Percentiles rank a stretch among this genome's conserved stretches.
phyloP scores from a whole-genome alignment of 2,888 invertebrate genomes.

The Ennomos erosarius region DNA sequence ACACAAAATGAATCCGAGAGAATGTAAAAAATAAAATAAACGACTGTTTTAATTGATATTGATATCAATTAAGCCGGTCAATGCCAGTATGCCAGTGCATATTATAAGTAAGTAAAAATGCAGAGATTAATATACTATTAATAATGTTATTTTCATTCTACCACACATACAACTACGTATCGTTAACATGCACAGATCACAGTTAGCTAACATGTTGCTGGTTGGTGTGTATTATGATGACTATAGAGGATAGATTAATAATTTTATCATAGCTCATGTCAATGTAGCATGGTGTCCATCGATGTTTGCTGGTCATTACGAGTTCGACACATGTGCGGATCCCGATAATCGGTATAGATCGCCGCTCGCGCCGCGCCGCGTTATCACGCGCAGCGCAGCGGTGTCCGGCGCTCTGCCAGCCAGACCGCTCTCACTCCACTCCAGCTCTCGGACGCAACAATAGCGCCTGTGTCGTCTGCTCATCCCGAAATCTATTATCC shows the following conservation, averaged over 20 bases:
- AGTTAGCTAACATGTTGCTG: too few species aligned
- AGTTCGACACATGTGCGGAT: constrained; percentile 51
- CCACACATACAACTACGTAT: neutral
- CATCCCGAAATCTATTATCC: constrained; percentile 52
- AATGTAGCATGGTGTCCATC: constrained; percentile 30
- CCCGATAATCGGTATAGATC: constrained; percentile 76
- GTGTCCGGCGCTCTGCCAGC: constrained; percentile 65
- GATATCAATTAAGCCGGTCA: constrained; percentile 61
- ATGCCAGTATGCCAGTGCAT: constrained; percentile 20
- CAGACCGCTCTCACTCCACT: constrained; percentile 68
- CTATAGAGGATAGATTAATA: constrained; percentile 14
- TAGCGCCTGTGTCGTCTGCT: constrained; percentile 56
- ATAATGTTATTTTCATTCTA: neutral
- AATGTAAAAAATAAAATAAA: constrained; percentile 67
- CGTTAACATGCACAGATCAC: too few species aligned
- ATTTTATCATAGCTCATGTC: constrained; percentile 36
- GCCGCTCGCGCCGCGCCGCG: constrained; percentile 44
- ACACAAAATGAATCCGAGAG: constrained; percentile 64
- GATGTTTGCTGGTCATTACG: constrained; percentile 29
- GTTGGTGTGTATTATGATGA: neutral
- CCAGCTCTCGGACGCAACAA: constrained; percentile 64
- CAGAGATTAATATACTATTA: constrained; percentile 5
- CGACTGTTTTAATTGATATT: constrained; percentile 71
- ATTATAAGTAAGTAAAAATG: constrained; percentile 49
- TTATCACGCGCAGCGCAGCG: constrained; percentile 77